Evolutionary conservation across 1,140 invertebrate genomes (phyloP).

Genomic region (Cepaea nemoralis): DNA sequence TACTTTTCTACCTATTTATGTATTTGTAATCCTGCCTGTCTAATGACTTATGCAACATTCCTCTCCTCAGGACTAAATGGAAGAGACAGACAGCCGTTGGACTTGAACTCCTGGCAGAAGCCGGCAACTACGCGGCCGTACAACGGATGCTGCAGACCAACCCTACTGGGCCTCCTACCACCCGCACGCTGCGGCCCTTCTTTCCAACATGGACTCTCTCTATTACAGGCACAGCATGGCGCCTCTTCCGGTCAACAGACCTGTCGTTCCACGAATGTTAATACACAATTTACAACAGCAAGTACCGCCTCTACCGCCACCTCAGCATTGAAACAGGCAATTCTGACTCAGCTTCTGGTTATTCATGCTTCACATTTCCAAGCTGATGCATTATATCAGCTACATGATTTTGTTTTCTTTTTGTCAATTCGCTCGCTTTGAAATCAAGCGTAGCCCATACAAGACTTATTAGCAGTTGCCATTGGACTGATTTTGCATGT

Average conservation of each 20-base stretch:
- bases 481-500: too few relatives aligned
- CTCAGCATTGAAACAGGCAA: not conserved
- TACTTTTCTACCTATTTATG: too few relatives aligned
- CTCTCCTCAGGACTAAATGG: constrained; percentile 94
- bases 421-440: too few relatives aligned
- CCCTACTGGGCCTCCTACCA: constrained; percentile 77
- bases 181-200: constrained; percentile 67
- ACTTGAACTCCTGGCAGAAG: constrained; percentile 93
- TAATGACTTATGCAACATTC: too few relatives aligned
- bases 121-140: constrained; percentile 95
- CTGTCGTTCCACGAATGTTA: constrained; percentile 61
- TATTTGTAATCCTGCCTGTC: too few relatives aligned
- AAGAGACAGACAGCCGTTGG: constrained; percentile 98
- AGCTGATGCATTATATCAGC: too few relatives aligned
- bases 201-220: constrained; percentile 70
- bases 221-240: constrained; percentile 67
- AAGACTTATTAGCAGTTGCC: too few relatives aligned
- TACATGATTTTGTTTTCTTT: too few relatives aligned
- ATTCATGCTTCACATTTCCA: too few relatives aligned
- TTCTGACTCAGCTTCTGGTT: too few relatives aligned
- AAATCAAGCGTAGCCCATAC: too few relatives aligned
- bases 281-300: constrained; percentile 73
- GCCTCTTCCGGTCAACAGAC: constrained; percentile 49
- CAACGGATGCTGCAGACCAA: constrained; percentile 88
- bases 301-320: constrained; percentile 54